Evolutionary conservation across 1,140 invertebrate species (phyloP).

Genomic region (Nomia melanderi): DNA sequence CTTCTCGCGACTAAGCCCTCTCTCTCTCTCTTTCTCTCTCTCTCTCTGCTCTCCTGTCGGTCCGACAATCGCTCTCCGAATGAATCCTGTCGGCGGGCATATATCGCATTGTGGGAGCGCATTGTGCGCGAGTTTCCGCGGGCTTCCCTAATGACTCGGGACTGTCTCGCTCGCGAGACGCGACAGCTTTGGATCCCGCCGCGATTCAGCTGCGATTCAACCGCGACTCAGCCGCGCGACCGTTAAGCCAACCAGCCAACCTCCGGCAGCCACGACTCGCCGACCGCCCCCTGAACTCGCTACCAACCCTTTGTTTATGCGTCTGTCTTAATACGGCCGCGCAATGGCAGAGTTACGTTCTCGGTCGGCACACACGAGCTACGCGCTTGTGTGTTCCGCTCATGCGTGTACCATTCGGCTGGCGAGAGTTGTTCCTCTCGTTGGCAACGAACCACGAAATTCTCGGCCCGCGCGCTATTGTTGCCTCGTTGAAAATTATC

Average conservation of each 20-base stretch:
- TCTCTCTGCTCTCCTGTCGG: too few species aligned
- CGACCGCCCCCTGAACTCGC: not conserved
- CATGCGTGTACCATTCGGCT: conserved; percentile 13
- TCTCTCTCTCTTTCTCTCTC: too few species aligned
- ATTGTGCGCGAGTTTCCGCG: conserved; percentile 60
- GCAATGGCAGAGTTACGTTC: conserved; percentile 68
- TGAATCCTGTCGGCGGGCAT: conserved; percentile 25
- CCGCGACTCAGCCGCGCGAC: conserved; percentile 4
- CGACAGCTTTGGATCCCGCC: conserved; percentile 27
- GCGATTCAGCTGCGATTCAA: conserved; percentile 23
- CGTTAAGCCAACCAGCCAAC: conserved; percentile 1
- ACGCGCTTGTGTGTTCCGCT: not conserved
- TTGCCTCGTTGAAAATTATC: conserved; percentile 51
- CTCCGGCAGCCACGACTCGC: not conserved
- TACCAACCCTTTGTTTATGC: conserved; percentile 60
- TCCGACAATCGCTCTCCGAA: conserved; percentile 31
- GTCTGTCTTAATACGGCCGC: conserved; percentile 69
- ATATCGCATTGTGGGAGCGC: conserved; percentile 37
- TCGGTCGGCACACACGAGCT: conserved; percentile 54
- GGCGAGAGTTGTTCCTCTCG: not conserved
- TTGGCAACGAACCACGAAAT: conserved; percentile 39
- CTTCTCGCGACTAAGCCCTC: not conserved
- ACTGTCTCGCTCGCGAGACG: conserved; percentile 51
- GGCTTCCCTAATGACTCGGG: conserved; percentile 65
- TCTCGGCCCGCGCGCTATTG: conserved; percentile 19